Evolutionary conservation across 2,888 invertebrate species (phyloP), one percentile per base, ranked within the genome.

Genomic region (Drosophila mayaguana): DNA sequence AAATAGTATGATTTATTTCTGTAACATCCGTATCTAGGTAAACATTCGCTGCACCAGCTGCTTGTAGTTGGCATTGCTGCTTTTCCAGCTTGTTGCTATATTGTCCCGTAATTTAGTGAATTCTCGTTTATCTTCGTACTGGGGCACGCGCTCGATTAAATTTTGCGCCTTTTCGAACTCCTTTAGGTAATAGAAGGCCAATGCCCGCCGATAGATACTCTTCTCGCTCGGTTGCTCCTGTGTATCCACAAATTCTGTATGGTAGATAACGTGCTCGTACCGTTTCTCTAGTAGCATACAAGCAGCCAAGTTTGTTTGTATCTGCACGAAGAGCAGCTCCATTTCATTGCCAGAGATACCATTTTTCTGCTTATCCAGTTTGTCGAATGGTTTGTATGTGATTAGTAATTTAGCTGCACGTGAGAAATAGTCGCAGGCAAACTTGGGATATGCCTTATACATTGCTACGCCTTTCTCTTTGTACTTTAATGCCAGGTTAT

Each of bases 291-390:
- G 95, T 22, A 97, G 93, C 82, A 97, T 96, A 90, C 97, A 97
- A 51, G 96, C 96, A 0, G 97, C 96, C 90, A 98, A 93, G 92
- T 98, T 98, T 79, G 96, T 96, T 90, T 96, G 96, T 11, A 97
- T 93, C 80, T 95, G 95, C 12, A 95, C 93, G 91, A 96, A 95
- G 11, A 96, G 91, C 59, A 93, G 92, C 42, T 94, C 91, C 75
- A 96, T 93, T 63, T 95, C 94, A 11, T 93, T 91, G 0, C 82
- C 83, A 14, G 89, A 79, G 3, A 92, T 75, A 5, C 90, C 90
- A 66, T 91, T 89, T 2, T 57, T 55, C 38, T 72, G 93, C 3
- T 93, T 93, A 46, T 94, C 94, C 9, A 95, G 92, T 9, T 92
- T 90, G n/a, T 94, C 93, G 6, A 94, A 93, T 1, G 93, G 93